phyloP scores from a whole-genome alignment of 1,140 invertebrate genomes.

The Sminthurinus signatus region DNA sequence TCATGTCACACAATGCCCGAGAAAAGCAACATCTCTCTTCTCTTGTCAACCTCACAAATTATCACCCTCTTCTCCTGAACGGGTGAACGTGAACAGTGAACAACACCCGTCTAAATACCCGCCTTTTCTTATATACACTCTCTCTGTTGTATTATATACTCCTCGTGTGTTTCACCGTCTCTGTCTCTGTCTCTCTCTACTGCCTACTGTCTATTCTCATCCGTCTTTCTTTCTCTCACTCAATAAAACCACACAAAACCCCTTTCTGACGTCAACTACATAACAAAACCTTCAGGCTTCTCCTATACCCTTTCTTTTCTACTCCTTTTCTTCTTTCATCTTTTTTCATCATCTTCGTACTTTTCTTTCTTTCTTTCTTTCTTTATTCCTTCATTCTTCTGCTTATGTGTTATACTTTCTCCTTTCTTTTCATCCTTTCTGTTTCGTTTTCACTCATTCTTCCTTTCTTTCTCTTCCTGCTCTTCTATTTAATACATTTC shows the following conservation, averaged over 20 bases:
- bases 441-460: too few species aligned
- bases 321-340: background rate
- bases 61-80: background rate
- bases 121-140: background rate
- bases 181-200: background rate
- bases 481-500: too few species aligned
- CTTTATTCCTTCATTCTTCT: background rate
- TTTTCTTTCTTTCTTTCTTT: background rate
- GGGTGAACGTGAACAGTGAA: too few species aligned
- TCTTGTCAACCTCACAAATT: constrained; percentile 15
- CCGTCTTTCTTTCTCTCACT: background rate
- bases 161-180: background rate
- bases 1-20: constrained; percentile 34
- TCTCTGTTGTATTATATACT: too few species aligned
- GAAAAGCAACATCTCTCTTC: background rate
- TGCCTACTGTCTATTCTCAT: constrained; percentile 1
- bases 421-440: too few species aligned
- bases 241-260: too few species aligned
- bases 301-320: too few species aligned
- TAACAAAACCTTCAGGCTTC: too few species aligned
- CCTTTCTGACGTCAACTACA: too few species aligned
- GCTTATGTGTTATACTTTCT: too few species aligned
- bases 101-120: constrained; percentile 10
- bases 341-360: background rate
- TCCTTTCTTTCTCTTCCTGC: too few species aligned